Base-by-base conservation (phyloP, 2,797 vertebrate genomes). In the Tangara arthus region DNA sequence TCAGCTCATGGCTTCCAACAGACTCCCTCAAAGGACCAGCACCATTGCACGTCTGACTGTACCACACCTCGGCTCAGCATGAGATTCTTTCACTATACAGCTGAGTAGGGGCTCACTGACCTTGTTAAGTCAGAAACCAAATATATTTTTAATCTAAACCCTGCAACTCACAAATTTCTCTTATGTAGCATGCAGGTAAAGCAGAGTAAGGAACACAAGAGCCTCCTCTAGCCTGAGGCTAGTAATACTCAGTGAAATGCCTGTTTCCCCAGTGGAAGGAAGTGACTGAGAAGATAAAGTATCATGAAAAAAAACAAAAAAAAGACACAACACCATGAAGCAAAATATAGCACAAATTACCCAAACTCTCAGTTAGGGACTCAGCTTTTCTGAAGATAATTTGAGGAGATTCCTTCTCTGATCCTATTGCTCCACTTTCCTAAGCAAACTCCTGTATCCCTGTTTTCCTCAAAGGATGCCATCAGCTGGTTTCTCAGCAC, bases 61-160 rank as follows among this genome's bases (percentile, higher is more conserved):
- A 71, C 11, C 2, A 1, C 6, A 42, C 23, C 46, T 78, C 3
- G 2, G 34, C n/a, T 86, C 79, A 86, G 34, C 11, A 3, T 0
- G 1, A 59, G 5, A 42, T 72, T 76, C 57, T 64, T 64, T 55
- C 34, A 46, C 17, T 21, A 13, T 4, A 60, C 22, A 87, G 46
- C 8, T 35, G 34, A 59, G 15, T 0, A 87, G 26, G 3, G 13
- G 24, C 28, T 60, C 64, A 52, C 15, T 57, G 26, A 61, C 6
- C 34, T 18, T 63, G 11, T 3, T 56, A 56, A 87, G 11, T 42
- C 26, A 79, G 39, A 71, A 87, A 15, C 16, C 44, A 76, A 63
- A 13, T 55, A 23, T 5, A 30, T 47, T 82, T 80, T 92, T 77
- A 44, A 63, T 18, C 63, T 55, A 82, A 61, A 13, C 28, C 16